phyloP scores from a whole-genome alignment of 2,888 invertebrate genomes.

The Lampropteryx suffumata region DNA sequence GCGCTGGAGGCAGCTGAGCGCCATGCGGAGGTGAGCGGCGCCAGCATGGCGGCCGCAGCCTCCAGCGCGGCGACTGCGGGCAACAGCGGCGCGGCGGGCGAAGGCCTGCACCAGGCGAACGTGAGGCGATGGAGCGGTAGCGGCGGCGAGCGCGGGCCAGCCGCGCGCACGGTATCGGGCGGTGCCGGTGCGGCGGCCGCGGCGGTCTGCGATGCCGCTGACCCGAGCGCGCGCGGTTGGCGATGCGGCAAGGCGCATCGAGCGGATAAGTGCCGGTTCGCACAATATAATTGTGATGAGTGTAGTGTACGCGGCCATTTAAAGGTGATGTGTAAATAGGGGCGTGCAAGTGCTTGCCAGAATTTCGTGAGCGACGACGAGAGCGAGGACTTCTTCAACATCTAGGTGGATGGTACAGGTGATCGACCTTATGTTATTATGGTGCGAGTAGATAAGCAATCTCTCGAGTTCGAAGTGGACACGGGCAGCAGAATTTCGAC shows the following conservation, averaged over 20 bases:
- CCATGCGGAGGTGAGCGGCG: too few species aligned
- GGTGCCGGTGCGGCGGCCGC: constrained; percentile 2
- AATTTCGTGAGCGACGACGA: constrained; percentile 10
- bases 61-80: neutral
- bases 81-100: too few species aligned
- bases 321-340: too few species aligned
- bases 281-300: constrained; percentile 36
- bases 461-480: too few species aligned
- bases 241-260: too few species aligned
- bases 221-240: constrained; percentile 22
- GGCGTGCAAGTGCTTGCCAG: too few species aligned
- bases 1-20: too few species aligned
- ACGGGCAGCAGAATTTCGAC: too few species aligned
- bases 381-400: too few species aligned
- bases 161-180: neutral
- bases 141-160: constrained; percentile 7
- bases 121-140: neutral
- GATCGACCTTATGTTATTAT: constrained; percentile 39
- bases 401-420: too few species aligned
- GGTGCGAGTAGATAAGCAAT: too few species aligned
- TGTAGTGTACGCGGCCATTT: too few species aligned
- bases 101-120: constrained; percentile 1
- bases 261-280: constrained; percentile 24
- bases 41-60: neutral
- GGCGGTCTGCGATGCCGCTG: constrained; percentile 3